phyloP scores from a whole-genome alignment of 2,797 vertebrate genomes.

The Pristis pectinata region DNA sequence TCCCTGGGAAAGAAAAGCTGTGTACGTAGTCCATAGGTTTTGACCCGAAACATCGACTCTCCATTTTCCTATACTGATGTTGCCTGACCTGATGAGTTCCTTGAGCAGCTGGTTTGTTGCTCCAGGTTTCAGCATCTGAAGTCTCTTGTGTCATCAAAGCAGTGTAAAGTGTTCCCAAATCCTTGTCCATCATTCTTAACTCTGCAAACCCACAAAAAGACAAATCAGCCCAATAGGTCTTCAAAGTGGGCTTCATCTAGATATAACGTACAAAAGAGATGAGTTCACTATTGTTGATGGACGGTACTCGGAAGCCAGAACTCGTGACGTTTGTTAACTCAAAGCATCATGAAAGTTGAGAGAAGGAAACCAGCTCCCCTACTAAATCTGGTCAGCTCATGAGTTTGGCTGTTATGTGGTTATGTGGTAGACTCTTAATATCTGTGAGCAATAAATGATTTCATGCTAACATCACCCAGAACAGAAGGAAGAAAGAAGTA shows the following conservation, averaged over 20 bases:
- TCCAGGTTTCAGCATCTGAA: no score
- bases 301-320: neutral
- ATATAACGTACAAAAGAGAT: neutral
- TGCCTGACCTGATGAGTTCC: no score
- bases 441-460: neutral
- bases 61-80: no score
- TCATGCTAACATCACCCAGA: neutral
- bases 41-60: no score
- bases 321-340: neutral
- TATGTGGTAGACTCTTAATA: neutral
- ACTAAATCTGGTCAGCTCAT: neutral
- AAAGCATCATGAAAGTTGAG: neutral
- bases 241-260: neutral
- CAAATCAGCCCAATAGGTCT: neutral
- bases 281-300: neutral
- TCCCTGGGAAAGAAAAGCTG: no score
- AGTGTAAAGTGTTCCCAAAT: neutral
- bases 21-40: no score
- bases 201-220: neutral
- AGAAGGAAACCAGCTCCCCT: no score
- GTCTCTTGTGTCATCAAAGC: neutral
- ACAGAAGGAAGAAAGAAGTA: neutral
- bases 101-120: no score
- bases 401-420: neutral
- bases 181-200: neutral